Evolutionary conservation across 2,888 invertebrate species (phyloP).

Genomic region (Sarcophaga rosellei): DNA sequence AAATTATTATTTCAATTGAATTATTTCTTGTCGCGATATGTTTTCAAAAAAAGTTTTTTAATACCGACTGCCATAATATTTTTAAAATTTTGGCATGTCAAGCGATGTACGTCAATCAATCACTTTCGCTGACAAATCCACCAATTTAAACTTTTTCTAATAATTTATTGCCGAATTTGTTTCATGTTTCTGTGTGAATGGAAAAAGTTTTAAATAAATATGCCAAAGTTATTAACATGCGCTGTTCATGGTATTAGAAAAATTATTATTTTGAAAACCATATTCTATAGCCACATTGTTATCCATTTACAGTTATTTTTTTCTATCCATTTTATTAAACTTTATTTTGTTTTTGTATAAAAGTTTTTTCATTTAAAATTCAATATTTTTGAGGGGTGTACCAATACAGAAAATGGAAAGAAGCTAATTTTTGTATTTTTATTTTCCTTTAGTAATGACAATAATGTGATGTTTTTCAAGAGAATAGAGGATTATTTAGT

Average conservation of each 20-base stretch:
- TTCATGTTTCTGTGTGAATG: not conserved
- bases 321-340: slow-evolving; percentile 43
- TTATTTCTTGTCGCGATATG: too few relatives aligned
- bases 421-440: too few relatives aligned
- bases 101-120: too few relatives aligned
- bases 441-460: too few relatives aligned
- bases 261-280: slow-evolving; percentile 4
- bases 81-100: too few relatives aligned
- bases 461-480: too few relatives aligned
- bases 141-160: slow-evolving; percentile 4
- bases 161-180: not conserved
- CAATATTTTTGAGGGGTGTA: not conserved
- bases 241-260: too few relatives aligned
- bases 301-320: slow-evolving; percentile 6
- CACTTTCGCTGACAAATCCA: not conserved
- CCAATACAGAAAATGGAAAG: too few relatives aligned
- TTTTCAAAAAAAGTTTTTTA: too few relatives aligned
- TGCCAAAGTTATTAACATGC: not conserved
- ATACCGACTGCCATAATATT: too few relatives aligned
- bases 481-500: not conserved
- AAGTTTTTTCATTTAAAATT: slow-evolving; percentile 6
- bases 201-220: not conserved
- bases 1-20: too few relatives aligned
- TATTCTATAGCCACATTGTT: slow-evolving; percentile 7
- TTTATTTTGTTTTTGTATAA: slow-evolving; percentile 60